Conservation (phyloP, 2,797 vertebrate species). For the Gobionotothen gibberifrons region DNA sequence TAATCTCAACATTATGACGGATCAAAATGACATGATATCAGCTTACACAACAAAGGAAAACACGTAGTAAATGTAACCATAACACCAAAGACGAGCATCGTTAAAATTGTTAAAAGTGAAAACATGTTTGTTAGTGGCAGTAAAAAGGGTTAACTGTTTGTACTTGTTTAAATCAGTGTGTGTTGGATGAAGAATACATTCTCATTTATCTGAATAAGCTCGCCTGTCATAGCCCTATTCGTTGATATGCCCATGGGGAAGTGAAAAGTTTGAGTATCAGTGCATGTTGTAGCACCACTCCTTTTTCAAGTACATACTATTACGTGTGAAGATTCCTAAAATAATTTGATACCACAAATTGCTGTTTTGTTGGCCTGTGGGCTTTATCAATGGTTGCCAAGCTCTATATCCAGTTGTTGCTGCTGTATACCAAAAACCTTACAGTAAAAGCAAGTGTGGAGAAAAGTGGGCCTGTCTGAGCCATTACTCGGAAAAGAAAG, state of each 20-base stretch:
- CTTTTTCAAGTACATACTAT: conserved; percentile 40
- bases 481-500: too few species aligned
- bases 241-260: conserved; percentile 40
- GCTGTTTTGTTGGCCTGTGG: conserved; percentile 28
- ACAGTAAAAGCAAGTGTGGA: too few species aligned
- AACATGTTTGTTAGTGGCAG: conserved; percentile 18
- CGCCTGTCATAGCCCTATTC: conserved; percentile 42
- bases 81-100: neutral
- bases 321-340: conserved; percentile 42
- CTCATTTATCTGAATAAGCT: conserved; percentile 49
- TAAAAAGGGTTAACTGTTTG: conserved; percentile 31
- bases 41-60: neutral
- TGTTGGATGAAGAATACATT: conserved; percentile 44
- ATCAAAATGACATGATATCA: neutral
- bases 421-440: too few species aligned
- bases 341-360: conserved; percentile 44
- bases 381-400: conserved; percentile 31
- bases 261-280: conserved; percentile 15
- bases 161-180: conserved; percentile 31
- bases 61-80: neutral
- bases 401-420: neutral
- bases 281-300: conserved; percentile 56
- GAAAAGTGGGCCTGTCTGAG: too few species aligned
- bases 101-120: neutral
- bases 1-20: neutral